Base-by-base conservation (phyloP, 2,888 invertebrate species). In the Drosophila acutilabella region DNA sequence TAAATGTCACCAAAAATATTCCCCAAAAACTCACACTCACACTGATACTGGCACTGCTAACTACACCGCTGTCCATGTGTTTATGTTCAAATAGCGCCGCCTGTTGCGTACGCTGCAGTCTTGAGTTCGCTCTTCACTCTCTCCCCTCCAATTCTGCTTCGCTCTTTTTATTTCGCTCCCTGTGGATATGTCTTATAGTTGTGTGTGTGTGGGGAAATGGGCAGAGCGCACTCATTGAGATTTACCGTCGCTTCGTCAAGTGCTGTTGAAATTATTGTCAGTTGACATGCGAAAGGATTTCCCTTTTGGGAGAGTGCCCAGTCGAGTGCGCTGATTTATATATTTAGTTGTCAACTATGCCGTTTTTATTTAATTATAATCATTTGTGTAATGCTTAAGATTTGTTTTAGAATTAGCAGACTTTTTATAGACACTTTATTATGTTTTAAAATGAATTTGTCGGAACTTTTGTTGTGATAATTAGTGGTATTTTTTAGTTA, bases 1-100 rank as follows among this genome's bases (percentile, higher is more conserved):
- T 88, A 82, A 89, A 88, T 88, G 83, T 89, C 88, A 89, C 84
- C 88, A 72, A 81, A 30, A 89, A 82, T 83, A 84, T 85, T 75
- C 76, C 74, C 80, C 69, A 74, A 60, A 48, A 50, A 26, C 42
- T 53, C 18, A 53, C n/a, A 26, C 41, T 36, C n/a, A 26, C 41
- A 23, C 69, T 75, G 60, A 45, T 50, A 26, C 42, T 53, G 14
- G 40, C n/a, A 26, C 41, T 36, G n/a, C 56, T 16, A 53, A 4
- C 45, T 16, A 54, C 42, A 36, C 6, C 30, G 13, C 16, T 30
- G n/a, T 16, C 10, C 13, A 14, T 14, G 40, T 26, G 38, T 33
- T 10, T 51, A 30, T 51, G 41, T 51, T 61, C 60, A 61, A 61
- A 61, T 54, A 54, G 53, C 16, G 60, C 51, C 51, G 64, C 57